Base-by-base conservation (phyloP, 2,113 vertebrate species). In the Silurus glanis region DNA sequence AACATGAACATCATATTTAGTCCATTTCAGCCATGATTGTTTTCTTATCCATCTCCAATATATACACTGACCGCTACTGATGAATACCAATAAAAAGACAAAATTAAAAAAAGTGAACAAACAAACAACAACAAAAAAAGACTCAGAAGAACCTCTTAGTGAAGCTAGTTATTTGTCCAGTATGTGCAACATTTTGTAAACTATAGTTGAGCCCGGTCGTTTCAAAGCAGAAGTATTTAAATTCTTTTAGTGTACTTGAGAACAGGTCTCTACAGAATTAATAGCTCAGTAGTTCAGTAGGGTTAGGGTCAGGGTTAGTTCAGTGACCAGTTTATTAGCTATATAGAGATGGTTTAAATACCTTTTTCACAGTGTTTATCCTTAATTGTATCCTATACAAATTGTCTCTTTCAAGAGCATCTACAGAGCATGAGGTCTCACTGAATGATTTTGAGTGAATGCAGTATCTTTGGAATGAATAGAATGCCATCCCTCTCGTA, bases 141-240 rank as follows among this genome's bases (percentile, higher is more conserved):
- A 7, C 23, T 69, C 66, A 37, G 6, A 45, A 69, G 6, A 25
- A 79, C 53, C 2, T 51, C 72, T 49, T 49, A 17, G 14, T 82
- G 23, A 82, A 5, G 25, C 47, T 82, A 21, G 23, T 8, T 25
- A 55, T 55, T 78, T 13, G 16, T 78, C 51, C 5, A 55, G 75
- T 25, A 78, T 76, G 49, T 25, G 10, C 14, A 66, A 8, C 37
- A 1, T 13, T 83, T 82, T 82, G 59, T 66, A 8, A 82, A 69
- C 13, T 67, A 53, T 83, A 37, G 7, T 2, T 83, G 16, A 53
- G 21, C n/a, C n/a, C n/a, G 59, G 51, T 58, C 25, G 58, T 56
- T 45, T 53, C 47, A 53, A 67, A 67, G n/a, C 16, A 72, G 67
- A 72, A 28, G 53, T 59, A 83, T 83, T 72, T 45, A 45, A 82